phyloP scores from a whole-genome alignment of 1,140 invertebrate genomes.

The Calliphora vicina region DNA sequence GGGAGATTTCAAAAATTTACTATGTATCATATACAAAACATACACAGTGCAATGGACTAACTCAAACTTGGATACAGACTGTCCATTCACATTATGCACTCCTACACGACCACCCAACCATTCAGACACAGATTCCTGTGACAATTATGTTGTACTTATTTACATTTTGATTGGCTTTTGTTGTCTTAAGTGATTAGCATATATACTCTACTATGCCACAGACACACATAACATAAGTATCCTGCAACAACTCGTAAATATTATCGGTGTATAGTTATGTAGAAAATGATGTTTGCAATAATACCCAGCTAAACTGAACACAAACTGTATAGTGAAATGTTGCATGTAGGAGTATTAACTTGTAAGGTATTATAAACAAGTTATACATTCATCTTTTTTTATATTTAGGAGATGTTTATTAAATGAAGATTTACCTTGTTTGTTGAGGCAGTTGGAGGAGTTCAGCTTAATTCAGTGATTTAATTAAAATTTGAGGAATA shows the following conservation, averaged over 20 bases:
- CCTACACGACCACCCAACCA: not conserved
- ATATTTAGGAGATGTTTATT: too few relatives aligned
- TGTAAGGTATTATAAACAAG: not conserved
- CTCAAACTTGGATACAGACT: not conserved
- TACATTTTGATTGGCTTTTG: slow-evolving; percentile 37
- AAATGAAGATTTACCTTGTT: too few relatives aligned
- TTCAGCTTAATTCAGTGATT: too few relatives aligned
- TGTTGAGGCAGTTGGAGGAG: too few relatives aligned
- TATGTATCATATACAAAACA: not conserved
- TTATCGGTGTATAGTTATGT: too few relatives aligned
- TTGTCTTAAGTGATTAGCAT: slow-evolving; percentile 37
- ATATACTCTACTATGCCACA: not conserved
- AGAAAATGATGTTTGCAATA: not conserved
- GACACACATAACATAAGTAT: too few relatives aligned
- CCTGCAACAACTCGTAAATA: too few relatives aligned
- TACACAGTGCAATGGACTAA: not conserved
- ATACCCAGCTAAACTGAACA: not conserved
- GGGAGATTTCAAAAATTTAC: not conserved
- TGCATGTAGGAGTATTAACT: not conserved
- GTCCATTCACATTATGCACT: not conserved
- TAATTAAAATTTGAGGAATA: too few relatives aligned
- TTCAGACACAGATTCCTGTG: not conserved
- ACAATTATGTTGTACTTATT: slow-evolving; percentile 35
- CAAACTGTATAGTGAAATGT: not conserved
- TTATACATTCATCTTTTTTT: too few relatives aligned